These are phyloP conservation scores for Brienomyrus longianalis DNA, from an alignment of 2,113 vertebrate genomes.

Conservation along the genomic window DNA sequence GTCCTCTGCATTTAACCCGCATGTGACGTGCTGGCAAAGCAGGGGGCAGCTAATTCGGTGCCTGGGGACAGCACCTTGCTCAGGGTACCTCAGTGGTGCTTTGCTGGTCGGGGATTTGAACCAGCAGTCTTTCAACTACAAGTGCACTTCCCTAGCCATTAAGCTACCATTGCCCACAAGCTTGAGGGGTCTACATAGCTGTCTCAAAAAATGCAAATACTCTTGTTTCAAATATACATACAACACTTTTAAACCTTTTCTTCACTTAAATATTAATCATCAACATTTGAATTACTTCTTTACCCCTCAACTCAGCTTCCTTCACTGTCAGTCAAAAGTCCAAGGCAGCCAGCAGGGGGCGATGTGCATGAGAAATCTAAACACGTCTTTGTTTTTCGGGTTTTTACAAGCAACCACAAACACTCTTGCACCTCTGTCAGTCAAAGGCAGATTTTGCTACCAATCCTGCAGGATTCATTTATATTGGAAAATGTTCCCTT, in stretches of 20 bases:
- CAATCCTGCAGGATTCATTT: neutral
- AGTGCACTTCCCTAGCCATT: too few species aligned
- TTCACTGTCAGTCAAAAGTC: neutral
- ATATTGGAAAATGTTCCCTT: neutral
- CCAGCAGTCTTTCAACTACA: too few species aligned
- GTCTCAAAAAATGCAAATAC: neutral
- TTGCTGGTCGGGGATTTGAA: too few species aligned
- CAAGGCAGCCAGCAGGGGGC: neutral
- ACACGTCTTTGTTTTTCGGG: neutral
- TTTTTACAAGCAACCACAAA: neutral
- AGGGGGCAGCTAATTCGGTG: too few species aligned
- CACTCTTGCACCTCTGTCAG: neutral
- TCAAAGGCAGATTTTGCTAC: neutral
- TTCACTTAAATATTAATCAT: neutral
- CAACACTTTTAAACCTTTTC: neutral
- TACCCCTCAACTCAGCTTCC: neutral
- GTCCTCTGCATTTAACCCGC: too few species aligned
- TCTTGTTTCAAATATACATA: neutral
- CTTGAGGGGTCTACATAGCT: neutral
- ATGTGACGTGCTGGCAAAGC: too few species aligned
- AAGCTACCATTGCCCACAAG: too few species aligned
- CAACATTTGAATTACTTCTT: neutral
- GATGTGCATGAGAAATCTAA: neutral
- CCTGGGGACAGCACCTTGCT: too few species aligned
- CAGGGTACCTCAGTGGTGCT: too few species aligned